Evolutionary conservation across 2,888 invertebrate genomes (phyloP).

Genomic region (Campoplex nolae): DNA sequence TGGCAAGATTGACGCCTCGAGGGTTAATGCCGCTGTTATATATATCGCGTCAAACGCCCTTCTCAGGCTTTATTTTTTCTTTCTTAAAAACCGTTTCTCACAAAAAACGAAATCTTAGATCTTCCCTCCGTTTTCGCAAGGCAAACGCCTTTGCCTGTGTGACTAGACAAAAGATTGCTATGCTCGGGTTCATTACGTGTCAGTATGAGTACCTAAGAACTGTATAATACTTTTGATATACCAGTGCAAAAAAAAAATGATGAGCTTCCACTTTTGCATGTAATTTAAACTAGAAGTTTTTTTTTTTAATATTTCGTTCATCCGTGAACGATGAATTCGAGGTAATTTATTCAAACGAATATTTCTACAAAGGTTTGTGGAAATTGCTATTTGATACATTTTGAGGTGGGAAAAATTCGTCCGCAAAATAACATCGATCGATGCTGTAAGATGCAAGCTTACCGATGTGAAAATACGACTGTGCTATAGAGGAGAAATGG

Average conservation of each 20-base stretch:
- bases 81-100: conserved; percentile 11
- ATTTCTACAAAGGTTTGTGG: not conserved
- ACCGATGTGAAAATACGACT: conserved; percentile 15
- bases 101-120: conserved; percentile 15
- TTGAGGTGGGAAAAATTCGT: not conserved
- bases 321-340: not conserved
- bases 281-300: not conserved
- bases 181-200: conserved; percentile 5
- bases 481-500: conserved; percentile 1
- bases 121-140: conserved; percentile 17
- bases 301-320: not conserved
- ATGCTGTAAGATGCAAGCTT: not conserved
- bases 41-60: conserved; percentile 18
- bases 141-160: not conserved
- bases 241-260: not conserved
- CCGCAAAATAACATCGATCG: not conserved
- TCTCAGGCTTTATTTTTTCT: conserved; percentile 17
- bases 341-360: not conserved
- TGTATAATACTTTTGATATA: not conserved
- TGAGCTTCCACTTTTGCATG: too few relatives aligned
- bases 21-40: conserved; percentile 47
- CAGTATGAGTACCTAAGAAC: not conserved
- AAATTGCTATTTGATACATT: conserved; percentile 17
- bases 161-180: conserved; percentile 16
- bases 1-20: conserved; percentile 59